These are phyloP conservation scores for Caenorhabditis becei DNA, from an alignment of 2,888 invertebrate genomes.

Conservation along the genomic window DNA sequence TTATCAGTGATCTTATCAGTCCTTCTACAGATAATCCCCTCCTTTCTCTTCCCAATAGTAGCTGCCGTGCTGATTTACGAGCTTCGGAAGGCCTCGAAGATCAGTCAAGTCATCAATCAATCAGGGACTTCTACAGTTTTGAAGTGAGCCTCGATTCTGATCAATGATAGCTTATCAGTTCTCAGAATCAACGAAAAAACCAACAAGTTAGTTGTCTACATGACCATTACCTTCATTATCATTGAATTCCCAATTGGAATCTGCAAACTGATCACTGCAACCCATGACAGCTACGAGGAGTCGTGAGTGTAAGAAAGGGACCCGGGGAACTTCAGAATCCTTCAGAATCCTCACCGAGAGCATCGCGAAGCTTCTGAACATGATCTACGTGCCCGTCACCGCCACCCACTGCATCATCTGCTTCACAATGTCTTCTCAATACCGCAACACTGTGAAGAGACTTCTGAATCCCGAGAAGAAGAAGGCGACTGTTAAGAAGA, in stretches of 20 bases:
- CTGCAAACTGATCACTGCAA: conserved; percentile 27
- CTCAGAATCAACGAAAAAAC: conserved; percentile 10
- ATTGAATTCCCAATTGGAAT: conserved; percentile 36
- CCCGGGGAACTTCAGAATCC: neutral
- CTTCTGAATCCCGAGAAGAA: conserved; percentile 1
- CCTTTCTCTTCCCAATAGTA: conserved; percentile 24
- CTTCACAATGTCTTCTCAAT: conserved; percentile 34
- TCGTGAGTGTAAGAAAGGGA: conserved; percentile 15
- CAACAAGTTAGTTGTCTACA: conserved; percentile 35
- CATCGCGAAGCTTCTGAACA: conserved; percentile 28
- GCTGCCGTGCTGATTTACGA: conserved; percentile 22
- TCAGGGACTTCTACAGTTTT: neutral
- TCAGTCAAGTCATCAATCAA: neutral
- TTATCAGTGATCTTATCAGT: neutral
- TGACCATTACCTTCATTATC: conserved; percentile 18
- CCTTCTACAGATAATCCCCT: conserved; percentile 20
- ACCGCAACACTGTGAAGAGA: conserved; percentile 27
- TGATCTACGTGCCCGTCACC: conserved; percentile 33
- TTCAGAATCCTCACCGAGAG: conserved; percentile 23
- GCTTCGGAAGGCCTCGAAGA: conserved; percentile 10
- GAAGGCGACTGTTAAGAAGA: neutral
- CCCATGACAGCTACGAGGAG: conserved; percentile 24
- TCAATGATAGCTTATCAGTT: neutral
- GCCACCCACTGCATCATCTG: conserved; percentile 27
- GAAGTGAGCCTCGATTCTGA: neutral